phyloP scores from a whole-genome alignment of 2,797 vertebrate species.

The Varecia variegata region DNA sequence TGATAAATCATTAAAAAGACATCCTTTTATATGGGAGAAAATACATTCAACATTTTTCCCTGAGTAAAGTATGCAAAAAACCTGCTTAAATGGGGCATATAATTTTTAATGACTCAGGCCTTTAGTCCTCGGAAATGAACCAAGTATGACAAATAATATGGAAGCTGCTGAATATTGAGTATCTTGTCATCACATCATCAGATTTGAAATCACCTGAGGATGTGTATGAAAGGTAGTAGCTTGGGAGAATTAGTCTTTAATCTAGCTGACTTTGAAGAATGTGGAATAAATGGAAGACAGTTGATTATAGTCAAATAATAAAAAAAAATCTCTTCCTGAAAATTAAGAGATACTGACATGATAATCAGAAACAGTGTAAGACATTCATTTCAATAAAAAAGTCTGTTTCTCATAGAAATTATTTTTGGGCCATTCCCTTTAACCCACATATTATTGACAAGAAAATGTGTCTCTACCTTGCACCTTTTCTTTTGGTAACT shows the following conservation, averaged over 20 bases:
- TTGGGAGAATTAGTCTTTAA: conserved; percentile 60
- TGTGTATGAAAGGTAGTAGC: conserved; percentile 57
- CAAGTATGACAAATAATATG: conserved; percentile 83
- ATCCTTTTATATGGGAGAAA: conserved; percentile 75
- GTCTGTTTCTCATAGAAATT: neutral
- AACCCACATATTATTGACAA: neutral
- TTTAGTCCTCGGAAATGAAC: conserved; percentile 85
- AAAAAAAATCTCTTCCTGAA: conserved; percentile 15
- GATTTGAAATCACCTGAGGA: conserved; percentile 77
- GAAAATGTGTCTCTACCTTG: neutral
- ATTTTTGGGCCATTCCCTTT: neutral
- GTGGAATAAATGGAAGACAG: conserved; percentile 65
- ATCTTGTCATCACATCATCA: conserved; percentile 70
- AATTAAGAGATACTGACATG: neutral
- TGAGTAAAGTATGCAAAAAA: conserved; percentile 85
- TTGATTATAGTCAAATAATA: conserved; percentile 61
- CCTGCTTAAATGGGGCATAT: conserved; percentile 86
- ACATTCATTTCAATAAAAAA: neutral
- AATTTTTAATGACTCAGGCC: conserved; percentile 86
- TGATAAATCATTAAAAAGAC: conserved; percentile 77
- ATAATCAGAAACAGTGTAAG: neutral
- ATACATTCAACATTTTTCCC: conserved; percentile 80
- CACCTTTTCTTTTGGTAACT: neutral
- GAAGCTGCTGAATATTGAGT: conserved; percentile 74
- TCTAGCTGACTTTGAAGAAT: conserved; percentile 59